These are phyloP conservation scores for Cybosia mesomella DNA, from an alignment of 2,888 invertebrate species.

Conservation along the genomic window DNA sequence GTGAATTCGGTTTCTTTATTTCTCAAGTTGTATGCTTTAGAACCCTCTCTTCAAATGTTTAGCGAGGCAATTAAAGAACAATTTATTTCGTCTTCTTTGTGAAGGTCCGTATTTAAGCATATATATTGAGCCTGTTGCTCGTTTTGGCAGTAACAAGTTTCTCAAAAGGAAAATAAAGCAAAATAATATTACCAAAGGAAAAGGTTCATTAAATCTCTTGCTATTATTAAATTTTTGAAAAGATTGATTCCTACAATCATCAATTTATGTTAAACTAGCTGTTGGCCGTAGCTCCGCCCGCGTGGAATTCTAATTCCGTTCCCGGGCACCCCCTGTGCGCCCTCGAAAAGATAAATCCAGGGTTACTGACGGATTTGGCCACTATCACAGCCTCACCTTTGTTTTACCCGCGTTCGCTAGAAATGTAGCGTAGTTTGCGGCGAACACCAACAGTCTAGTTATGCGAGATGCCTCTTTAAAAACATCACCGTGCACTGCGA, in stretches of 20 bases:
- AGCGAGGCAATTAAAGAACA: constrained; percentile 47
- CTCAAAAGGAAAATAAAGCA: neutral
- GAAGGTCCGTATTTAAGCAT: constrained; percentile 14
- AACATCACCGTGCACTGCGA: no score
- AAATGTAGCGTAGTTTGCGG: no score
- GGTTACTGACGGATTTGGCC: no score
- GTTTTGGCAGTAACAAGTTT: neutral
- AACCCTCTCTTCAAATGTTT: constrained; percentile 35
- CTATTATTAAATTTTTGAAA: neutral
- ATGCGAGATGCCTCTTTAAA: no score
- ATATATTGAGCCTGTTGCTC: constrained; percentile 13
- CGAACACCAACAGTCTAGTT: no score
- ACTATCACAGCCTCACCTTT: no score
- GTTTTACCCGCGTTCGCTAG: no score
- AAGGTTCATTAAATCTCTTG: neutral
- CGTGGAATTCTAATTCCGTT: no score
- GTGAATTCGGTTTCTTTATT: constrained; percentile 31
- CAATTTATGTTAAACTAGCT: neutral
- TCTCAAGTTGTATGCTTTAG: constrained; percentile 35
- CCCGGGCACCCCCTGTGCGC: no score
- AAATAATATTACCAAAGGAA: neutral
- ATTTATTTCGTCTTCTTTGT: constrained; percentile 41
- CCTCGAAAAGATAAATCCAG: no score
- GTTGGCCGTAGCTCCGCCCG: no score
- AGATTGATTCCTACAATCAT: neutral